Base-by-base conservation (phyloP, 2,888 invertebrate genomes). In the Phlogophora meticulosa region DNA sequence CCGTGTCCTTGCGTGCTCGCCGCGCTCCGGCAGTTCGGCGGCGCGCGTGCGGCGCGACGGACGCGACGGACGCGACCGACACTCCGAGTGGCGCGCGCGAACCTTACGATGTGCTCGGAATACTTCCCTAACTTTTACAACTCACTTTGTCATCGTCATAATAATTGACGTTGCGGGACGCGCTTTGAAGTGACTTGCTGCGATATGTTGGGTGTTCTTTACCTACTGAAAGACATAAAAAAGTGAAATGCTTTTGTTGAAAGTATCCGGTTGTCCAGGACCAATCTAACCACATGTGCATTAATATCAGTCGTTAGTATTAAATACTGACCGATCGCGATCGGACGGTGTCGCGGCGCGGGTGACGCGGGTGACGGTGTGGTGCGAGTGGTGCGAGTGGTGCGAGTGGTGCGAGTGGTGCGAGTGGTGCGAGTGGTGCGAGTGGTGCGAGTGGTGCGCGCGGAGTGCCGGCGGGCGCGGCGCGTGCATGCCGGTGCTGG, bases 1-100 rank as follows among this genome's bases (percentile, higher is more conserved):
- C 28, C 28, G 28, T 28, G 28, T 28, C 28, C 28, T 2, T 28
- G 5, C 15, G 15, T 15, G 22, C 52, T 20, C 45, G 32, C 42
- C 48, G 52, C 48, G 32, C 38, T 38, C 56, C 69, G 78, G 56
- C 82, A 83, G 85, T 84, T 75, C 66, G 67, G 55, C 80, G 70
- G 81, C 85, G 83, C 67, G 79, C 64, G 78, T 53, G 63, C 70
- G 72, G 49, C 72, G 72, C 55, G 72, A 56, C 62, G 53, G 80
- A 24, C 43, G 72, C 40, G 13, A 24, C 10, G 10, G 7, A 28
- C 28, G 28, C 48, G 13, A 40, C 55, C 32, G 43, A 20, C 48
- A 5, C 22, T 4, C 20, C n/a, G 17, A 46, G 10, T 43, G 15
- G 22, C 20, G n/a, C 48, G 43, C 66, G 63, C 40, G n/a, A 22